Evolutionary conservation across 1,140 invertebrate genomes (phyloP).

Genomic region (Drosophila oshimai): DNA sequence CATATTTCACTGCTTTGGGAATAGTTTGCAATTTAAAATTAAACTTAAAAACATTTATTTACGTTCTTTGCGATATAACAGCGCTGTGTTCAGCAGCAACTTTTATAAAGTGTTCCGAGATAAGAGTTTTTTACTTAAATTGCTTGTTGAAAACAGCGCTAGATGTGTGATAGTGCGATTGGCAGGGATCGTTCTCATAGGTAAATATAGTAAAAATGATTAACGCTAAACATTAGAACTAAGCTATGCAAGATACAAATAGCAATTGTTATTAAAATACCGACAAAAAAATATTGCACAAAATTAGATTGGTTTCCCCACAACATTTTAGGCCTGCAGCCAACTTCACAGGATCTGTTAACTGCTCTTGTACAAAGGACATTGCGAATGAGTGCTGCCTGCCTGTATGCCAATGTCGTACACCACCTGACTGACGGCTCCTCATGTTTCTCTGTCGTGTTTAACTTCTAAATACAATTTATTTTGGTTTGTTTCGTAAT

Average conservation of each 20-base stretch:
- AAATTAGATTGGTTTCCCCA: not conserved
- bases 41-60: slow-evolving; percentile 11
- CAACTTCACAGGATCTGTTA: slow-evolving; percentile 64
- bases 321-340: slow-evolving; percentile 28
- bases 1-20: not conserved
- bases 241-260: not conserved
- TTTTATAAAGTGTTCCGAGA: not conserved
- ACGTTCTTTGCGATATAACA: slow-evolving; percentile 10
- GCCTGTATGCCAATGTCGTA: slow-evolving; percentile 20
- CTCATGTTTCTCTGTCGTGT: not conserved
- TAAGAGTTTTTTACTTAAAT: not conserved
- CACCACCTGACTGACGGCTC: slow-evolving; percentile 20
- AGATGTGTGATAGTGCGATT: slow-evolving; percentile 5
- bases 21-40: not conserved
- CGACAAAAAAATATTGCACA: slow-evolving; percentile 52
- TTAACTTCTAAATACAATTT: slow-evolving; percentile 62
- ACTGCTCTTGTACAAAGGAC: not conserved
- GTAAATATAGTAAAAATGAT: not conserved
- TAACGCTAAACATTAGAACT: slow-evolving; percentile 3
- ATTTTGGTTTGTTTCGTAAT: slow-evolving; percentile 71
- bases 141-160: slow-evolving; percentile 8
- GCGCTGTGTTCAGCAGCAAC: not conserved
- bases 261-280: slow-evolving; percentile 45
- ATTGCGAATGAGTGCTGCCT: not conserved
- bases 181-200: not conserved